Conservation (phyloP, 2,113 vertebrate genomes). For the Prunella fulvescens region DNA sequence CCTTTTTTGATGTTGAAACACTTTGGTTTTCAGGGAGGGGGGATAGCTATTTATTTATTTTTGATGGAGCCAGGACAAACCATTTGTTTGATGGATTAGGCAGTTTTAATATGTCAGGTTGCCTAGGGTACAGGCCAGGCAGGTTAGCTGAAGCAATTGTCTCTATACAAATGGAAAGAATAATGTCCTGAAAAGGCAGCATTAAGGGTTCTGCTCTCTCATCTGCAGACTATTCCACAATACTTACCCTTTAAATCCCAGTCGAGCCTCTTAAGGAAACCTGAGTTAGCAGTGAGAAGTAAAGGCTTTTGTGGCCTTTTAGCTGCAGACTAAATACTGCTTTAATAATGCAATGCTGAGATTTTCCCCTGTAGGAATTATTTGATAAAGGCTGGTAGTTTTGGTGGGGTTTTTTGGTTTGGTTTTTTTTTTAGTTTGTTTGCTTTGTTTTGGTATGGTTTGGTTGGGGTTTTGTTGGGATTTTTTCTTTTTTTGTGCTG, state of each 20-base stretch:
- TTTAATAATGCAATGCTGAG: neutral
- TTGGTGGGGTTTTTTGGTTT: neutral
- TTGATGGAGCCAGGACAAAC: constrained; percentile 2
- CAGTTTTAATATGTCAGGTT: constrained; percentile 64
- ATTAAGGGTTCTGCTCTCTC: neutral
- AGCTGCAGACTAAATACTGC: neutral
- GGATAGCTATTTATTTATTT: constrained; percentile 44
- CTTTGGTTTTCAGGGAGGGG: constrained; percentile 10
- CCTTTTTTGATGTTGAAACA: neutral
- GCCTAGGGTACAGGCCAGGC: constrained; percentile 55
- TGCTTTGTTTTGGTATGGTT: neutral
- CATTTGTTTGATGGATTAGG: constrained; percentile 65
- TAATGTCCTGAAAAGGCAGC: constrained; percentile 21
- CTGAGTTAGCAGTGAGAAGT: neutral
- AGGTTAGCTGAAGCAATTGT: constrained; percentile 50
- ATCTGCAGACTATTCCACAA: neutral
- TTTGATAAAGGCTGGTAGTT: neutral
- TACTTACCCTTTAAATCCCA: constrained; percentile 46
- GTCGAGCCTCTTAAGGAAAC: neutral
- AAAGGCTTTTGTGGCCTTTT: neutral
- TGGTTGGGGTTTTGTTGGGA: neutral
- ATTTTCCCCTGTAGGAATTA: neutral
- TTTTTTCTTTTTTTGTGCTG: neutral
- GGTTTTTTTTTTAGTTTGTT: neutral
- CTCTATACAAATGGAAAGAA: constrained; percentile 50